These are phyloP conservation scores for Ophiodon elongatus DNA, from an alignment of 2,113 vertebrate species.

Conservation along the genomic window DNA sequence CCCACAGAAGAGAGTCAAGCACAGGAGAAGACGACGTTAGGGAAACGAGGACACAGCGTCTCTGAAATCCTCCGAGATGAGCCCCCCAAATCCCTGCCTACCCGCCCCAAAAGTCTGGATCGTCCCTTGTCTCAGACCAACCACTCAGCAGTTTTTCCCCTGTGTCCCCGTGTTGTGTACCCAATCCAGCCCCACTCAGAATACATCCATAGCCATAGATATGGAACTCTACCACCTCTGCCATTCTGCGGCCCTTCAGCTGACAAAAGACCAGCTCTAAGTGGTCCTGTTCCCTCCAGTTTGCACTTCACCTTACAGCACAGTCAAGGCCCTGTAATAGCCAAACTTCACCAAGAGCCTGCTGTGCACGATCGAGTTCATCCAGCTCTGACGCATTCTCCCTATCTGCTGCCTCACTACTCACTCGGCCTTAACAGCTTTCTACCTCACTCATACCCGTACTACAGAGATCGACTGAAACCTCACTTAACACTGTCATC, in stretches of 20 bases:
- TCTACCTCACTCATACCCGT: conserved; percentile 69
- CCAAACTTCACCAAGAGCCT: conserved; percentile 58
- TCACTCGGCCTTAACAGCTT: conserved; percentile 62
- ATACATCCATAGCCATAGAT: conserved; percentile 48
- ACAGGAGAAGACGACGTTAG: conserved; percentile 46
- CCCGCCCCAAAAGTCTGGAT: conserved; percentile 21
- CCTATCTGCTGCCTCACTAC: conserved; percentile 70
- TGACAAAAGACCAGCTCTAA: conserved; percentile 53
- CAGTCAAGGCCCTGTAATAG: conserved; percentile 25
- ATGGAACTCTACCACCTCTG: conserved; percentile 49
- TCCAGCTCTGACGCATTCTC: conserved; percentile 45
- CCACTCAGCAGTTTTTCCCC: conserved; percentile 57
- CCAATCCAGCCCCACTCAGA: conserved; percentile 65
- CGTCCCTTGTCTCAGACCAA: conserved; percentile 42
- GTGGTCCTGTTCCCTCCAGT: conserved; percentile 36
- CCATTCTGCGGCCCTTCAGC: conserved; percentile 51
- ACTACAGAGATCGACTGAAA: conserved; percentile 64
- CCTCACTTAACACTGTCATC: conserved; percentile 52
- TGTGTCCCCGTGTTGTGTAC: conserved; percentile 66
- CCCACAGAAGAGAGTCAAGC: conserved; percentile 59
- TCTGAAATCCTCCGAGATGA: conserved; percentile 78
- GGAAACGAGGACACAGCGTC: conserved; percentile 78
- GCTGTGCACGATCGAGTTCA: conserved; percentile 37
- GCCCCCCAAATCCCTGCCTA: conserved; percentile 43
- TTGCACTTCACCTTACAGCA: conserved; percentile 63